Percentiles rank a stretch among this genome's conserved stretches.
Conservation (phyloP, 2,113 vertebrate genomes). For the Sceloporus undulatus region DNA sequence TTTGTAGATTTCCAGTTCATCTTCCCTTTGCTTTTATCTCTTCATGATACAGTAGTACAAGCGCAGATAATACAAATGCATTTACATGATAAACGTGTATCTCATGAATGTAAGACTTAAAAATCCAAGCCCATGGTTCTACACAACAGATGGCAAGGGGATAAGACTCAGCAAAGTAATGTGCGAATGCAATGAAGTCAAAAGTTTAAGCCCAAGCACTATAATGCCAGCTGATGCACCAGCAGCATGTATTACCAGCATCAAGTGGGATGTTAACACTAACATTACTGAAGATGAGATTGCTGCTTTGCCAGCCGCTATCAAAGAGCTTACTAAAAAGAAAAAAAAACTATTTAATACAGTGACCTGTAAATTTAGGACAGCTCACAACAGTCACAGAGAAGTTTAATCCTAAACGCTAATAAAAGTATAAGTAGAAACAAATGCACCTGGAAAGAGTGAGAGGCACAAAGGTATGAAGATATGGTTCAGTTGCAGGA, state of each 20-base stretch:
- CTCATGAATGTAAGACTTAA: background rate
- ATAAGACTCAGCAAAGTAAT: background rate
- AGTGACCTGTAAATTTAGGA: too few relatives aligned
- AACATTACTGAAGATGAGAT: background rate
- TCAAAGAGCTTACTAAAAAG: background rate
- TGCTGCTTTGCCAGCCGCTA: background rate
- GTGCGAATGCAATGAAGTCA: background rate
- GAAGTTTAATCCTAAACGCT: too few relatives aligned
- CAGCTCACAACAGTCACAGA: background rate
- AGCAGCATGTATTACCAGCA: background rate
- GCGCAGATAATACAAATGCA: background rate
- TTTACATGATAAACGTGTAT: background rate
- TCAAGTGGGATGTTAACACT: background rate
- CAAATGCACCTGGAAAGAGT: background rate
- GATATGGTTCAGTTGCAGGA: background rate
- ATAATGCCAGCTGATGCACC: too few relatives aligned
- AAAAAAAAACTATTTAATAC: background rate
- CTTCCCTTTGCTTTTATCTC: background rate
- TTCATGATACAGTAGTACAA: background rate
- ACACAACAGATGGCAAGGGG: background rate
- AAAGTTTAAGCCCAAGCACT: background rate
- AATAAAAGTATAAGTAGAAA: too few relatives aligned
- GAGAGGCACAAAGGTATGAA: background rate
- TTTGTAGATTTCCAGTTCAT: background rate
- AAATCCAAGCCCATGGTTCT: too few relatives aligned